Evolutionary conservation across 2,113 vertebrate genomes (phyloP).

Genomic region (Pseudois nayaur): DNA sequence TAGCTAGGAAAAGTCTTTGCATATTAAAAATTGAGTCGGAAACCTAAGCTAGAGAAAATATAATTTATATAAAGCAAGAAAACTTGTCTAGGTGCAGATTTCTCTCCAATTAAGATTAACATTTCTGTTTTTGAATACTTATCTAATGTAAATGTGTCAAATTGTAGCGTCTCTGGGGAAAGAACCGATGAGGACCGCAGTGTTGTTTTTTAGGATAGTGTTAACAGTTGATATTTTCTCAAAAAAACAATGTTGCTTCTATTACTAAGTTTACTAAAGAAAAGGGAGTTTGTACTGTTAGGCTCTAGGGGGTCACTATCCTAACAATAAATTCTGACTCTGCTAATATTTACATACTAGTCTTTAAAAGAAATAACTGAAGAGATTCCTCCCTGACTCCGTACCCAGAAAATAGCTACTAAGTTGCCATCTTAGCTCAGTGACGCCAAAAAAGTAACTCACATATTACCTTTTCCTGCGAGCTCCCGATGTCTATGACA

Average conservation of each 20-base stretch:
- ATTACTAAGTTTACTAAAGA: background rate
- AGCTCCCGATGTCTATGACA: background rate
- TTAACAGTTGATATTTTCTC: background rate
- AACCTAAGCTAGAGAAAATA: background rate
- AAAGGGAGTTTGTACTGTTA: background rate
- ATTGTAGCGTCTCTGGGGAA: background rate
- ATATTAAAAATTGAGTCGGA: background rate
- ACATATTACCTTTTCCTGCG: background rate
- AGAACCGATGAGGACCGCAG: background rate
- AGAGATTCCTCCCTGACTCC: background rate
- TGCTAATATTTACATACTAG: slow-evolving; percentile 5
- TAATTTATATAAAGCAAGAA: background rate
- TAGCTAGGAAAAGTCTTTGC: background rate
- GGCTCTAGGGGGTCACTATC: background rate
- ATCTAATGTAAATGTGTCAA: background rate
- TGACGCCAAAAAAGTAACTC: background rate
- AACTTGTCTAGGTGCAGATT: background rate
- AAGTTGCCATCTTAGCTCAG: background rate
- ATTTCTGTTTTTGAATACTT: slow-evolving; percentile 3
- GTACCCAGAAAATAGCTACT: background rate
- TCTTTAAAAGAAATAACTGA: background rate
- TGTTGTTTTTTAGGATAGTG: slow-evolving; percentile 1
- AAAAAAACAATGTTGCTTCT: slow-evolving; percentile 10
- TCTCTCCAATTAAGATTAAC: background rate
- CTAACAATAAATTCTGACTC: background rate